Base-by-base conservation (phyloP, 2,888 invertebrate genomes). In the Ennomos fuscantarius region DNA sequence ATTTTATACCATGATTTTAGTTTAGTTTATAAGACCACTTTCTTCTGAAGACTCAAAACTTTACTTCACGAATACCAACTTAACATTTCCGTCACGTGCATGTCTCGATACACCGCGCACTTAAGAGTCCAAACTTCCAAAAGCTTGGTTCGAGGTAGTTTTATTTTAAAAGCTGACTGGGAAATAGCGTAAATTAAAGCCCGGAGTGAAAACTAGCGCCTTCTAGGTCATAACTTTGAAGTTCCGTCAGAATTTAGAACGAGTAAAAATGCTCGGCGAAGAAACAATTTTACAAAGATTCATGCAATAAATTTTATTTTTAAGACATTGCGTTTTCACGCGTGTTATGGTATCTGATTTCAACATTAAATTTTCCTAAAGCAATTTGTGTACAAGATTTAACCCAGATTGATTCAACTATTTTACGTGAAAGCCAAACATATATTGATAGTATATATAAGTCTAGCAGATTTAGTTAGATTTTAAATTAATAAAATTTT, bases 201-300 rank as follows among this genome's bases (percentile, higher is more conserved):
- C 62, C 13, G 45, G 50, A 41, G 60, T 60, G 62, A 60, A 39
- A 66, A 64, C 63, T 62, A 54, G 58, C 53, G 50, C 54, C 52
- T 57, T 55, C 48, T 48, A 48, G 45, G 46, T 55, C 55, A 55
- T 65, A 60, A 63, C 62, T 66, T 61, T 34, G 41, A 39, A 56
- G 46, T 42, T 35, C 44, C 48, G 40, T 49, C 46, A 39, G 65
- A 65, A 66, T 66, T 55, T 64, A 56, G 55, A 64, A 46, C 50
- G 59, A 24, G 56, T 48, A 42, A 32, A 34, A 59, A 52, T 39
- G 54, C 59, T 44, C 32, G 11, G 12, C 12, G 24, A 31, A 9
- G 32, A 51, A 45, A 52, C 48, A 35, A 43, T 47, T 48, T 45
- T 33, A 55, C 44, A 40, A 46, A 39, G 15, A 42, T n/a, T 40